Evolutionary conservation across 2,113 vertebrate genomes (phyloP).

Genomic region (Sturnus vulgaris): DNA sequence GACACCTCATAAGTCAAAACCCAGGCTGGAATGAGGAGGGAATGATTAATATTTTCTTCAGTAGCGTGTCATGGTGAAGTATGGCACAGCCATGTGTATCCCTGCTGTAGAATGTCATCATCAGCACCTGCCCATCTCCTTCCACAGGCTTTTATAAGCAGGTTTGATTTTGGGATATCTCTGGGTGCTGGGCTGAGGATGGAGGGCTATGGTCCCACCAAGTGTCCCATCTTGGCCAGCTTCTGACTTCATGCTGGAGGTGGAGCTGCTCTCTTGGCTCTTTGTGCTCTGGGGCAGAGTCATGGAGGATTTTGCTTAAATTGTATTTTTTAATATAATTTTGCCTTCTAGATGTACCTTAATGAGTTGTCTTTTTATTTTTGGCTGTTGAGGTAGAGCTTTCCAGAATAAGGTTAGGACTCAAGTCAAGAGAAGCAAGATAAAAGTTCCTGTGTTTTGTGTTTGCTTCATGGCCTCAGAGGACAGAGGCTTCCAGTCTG

Average conservation of each 20-base stretch:
- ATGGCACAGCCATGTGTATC: neutral
- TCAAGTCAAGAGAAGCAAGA: neutral
- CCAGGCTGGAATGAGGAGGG: neutral
- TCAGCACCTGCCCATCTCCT: neutral
- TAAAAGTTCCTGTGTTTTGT: neutral
- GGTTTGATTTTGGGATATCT: neutral
- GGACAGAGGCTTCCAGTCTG: neutral
- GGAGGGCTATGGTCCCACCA: neutral
- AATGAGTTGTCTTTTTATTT: neutral
- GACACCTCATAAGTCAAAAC: neutral
- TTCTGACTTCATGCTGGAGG: neutral
- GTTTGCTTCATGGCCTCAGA: neutral
- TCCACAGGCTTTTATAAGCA: neutral
- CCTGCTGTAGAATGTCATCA: neutral
- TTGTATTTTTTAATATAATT: neutral
- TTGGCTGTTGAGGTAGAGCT: neutral
- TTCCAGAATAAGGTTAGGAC: neutral
- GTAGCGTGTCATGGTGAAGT: neutral
- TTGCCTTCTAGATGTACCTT: neutral
- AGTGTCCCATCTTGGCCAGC: neutral
- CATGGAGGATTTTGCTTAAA: neutral
- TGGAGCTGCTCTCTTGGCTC: neutral
- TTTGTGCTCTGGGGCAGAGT: neutral
- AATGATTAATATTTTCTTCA: slow-evolving; percentile 25
- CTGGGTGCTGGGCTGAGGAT: neutral